A percentile compares a stretch with the other conserved stretches of the same genome.
phyloP scores from a whole-genome alignment of 2,797 vertebrate genomes.

The Phataginus tetradactyla region DNA sequence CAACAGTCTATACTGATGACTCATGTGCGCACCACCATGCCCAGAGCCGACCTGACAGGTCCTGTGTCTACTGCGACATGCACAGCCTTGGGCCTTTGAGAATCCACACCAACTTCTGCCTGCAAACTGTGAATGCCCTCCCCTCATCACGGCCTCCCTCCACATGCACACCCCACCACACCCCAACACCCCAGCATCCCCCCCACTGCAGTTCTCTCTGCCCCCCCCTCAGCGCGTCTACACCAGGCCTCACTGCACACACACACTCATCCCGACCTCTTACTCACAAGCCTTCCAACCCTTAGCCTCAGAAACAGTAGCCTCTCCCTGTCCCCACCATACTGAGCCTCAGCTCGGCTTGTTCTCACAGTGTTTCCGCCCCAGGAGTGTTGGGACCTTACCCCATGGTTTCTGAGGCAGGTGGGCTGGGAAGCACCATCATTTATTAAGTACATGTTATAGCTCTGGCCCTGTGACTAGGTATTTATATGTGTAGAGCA shows the following conservation, averaged over 20 bases:
- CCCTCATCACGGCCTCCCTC: background rate
- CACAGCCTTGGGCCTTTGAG: background rate
- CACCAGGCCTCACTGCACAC: background rate
- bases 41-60: too few relatives aligned
- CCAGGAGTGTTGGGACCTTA: background rate
- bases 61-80: too few relatives aligned
- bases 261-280: background rate
- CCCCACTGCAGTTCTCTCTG: background rate
- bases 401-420: background rate
- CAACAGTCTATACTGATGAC: too few relatives aligned
- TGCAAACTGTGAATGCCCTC: background rate
- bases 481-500: background rate
- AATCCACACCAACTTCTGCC: background rate
- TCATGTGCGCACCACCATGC: too few relatives aligned
- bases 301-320: background rate
- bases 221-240: background rate
- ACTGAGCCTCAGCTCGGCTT: background rate
- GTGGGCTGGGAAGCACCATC: background rate
- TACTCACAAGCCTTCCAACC: background rate
- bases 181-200: too few relatives aligned
- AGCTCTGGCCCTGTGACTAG: background rate
- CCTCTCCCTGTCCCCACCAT: background rate
- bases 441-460: background rate
- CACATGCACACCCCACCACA: too few relatives aligned
- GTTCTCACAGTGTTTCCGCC: background rate